Conservation (phyloP, 2,888 invertebrate genomes). For the Atrina japonica region DNA sequence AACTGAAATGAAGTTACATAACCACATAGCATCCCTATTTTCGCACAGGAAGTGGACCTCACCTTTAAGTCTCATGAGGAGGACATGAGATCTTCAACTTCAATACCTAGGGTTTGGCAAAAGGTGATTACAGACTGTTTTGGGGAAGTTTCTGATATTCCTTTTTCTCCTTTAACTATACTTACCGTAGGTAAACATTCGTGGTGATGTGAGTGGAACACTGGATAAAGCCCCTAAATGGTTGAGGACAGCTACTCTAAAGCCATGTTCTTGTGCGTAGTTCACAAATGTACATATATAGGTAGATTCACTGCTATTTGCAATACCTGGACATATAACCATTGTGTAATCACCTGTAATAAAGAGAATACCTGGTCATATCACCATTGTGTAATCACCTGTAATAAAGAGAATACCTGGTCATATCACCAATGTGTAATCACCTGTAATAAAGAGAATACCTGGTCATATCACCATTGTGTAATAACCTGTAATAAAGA, state of each 20-base stretch:
- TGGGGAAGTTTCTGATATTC: too few species aligned
- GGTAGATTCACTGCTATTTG: conserved; percentile 95
- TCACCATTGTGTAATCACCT: too few species aligned
- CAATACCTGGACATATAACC: conserved; percentile 86
- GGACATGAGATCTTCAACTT: too few species aligned
- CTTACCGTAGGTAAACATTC: conserved; percentile 95
- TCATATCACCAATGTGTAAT: background rate
- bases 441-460: too few species aligned
- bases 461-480: too few species aligned
- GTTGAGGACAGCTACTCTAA: conserved; percentile 95
- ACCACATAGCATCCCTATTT: too few species aligned
- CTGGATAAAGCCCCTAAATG: conserved; percentile 94
- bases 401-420: too few species aligned
- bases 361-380: background rate
- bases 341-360: conserved; percentile 82
- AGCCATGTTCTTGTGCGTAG: conserved; percentile 94
- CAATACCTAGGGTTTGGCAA: background rate
- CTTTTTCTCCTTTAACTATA: too few species aligned
- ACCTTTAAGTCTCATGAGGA: too few species aligned
- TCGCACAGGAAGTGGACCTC: too few species aligned
- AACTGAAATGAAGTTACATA: too few species aligned
- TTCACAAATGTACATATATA: conserved; percentile 96
- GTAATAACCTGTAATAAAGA: too few species aligned
- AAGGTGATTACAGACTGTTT: background rate
- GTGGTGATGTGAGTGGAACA: conserved; percentile 91